A percentile compares a stretch with the other conserved stretches of the same genome.
phyloP scores from a whole-genome alignment of 1,140 invertebrate genomes.

The Phymorhynchus buccinoides region DNA sequence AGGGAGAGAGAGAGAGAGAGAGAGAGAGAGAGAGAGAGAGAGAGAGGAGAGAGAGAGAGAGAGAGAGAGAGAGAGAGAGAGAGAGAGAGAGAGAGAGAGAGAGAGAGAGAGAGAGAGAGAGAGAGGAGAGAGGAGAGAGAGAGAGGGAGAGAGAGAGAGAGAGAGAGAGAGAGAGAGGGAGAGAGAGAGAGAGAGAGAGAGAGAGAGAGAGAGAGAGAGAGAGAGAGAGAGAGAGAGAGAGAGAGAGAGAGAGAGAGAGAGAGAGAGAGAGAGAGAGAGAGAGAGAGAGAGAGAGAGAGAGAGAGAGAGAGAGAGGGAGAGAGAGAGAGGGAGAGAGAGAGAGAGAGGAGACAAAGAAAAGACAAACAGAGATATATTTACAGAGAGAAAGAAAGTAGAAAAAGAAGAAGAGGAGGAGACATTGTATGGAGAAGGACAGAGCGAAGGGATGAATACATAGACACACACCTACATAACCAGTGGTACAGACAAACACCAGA shows the following conservation, averaged over 20 bases:
- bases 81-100: not conserved
- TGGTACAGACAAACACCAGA: too few relatives aligned
- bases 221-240: not conserved
- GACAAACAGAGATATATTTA: too few relatives aligned
- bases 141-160: not conserved
- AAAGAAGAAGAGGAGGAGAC: too few relatives aligned
- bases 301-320: not conserved
- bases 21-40: not conserved
- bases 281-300: not conserved
- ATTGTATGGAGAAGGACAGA: too few relatives aligned
- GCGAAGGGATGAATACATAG: too few relatives aligned
- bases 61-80: not conserved
- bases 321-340: too few relatives aligned
- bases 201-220: not conserved
- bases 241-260: not conserved
- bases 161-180: not conserved
- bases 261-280: not conserved
- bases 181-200: not conserved
- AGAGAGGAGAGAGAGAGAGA: not conserved
- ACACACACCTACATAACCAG: too few relatives aligned
- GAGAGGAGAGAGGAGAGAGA: not conserved
- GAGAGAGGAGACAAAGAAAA: too few relatives aligned
- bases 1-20: not conserved
- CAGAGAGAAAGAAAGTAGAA: too few relatives aligned
- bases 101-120: not conserved